Evolutionary conservation across 2,888 invertebrate genomes (phyloP).

Genomic region (Calliphora vomitoria): DNA sequence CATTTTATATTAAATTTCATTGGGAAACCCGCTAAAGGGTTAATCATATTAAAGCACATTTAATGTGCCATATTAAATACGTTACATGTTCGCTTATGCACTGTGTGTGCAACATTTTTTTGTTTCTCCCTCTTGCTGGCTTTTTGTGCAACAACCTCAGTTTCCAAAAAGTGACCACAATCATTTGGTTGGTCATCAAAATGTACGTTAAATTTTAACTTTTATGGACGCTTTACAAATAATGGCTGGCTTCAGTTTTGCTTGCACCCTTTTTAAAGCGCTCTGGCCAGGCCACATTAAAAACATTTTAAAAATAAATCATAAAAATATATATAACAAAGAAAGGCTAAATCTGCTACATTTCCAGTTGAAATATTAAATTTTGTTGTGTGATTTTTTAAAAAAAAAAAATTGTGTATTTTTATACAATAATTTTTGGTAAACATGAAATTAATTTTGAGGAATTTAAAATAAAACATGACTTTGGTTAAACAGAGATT

Average conservation of each 20-base stretch:
- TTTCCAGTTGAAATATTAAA: background rate
- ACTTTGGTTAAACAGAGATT: too few relatives aligned
- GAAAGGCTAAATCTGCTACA: too few relatives aligned
- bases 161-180: slow-evolving; percentile 46
- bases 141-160: slow-evolving; percentile 25
- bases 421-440: too few relatives aligned
- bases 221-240: background rate
- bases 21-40: background rate
- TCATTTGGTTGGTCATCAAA: slow-evolving; percentile 39
- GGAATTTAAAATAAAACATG: too few relatives aligned
- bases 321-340: background rate
- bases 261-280: background rate
- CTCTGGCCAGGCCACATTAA: background rate
- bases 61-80: slow-evolving; percentile 4
- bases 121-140: background rate
- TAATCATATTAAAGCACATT: slow-evolving; percentile 4
- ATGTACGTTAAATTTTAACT: slow-evolving; percentile 42
- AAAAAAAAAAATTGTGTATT: too few relatives aligned
- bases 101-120: background rate
- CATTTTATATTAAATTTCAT: background rate
- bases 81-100: background rate
- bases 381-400: background rate
- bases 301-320: background rate
- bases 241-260: background rate
- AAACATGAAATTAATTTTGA: too few relatives aligned